phyloP scores from a whole-genome alignment of 64 coral and sea anemone species.

The Montipora capricornis region DNA sequence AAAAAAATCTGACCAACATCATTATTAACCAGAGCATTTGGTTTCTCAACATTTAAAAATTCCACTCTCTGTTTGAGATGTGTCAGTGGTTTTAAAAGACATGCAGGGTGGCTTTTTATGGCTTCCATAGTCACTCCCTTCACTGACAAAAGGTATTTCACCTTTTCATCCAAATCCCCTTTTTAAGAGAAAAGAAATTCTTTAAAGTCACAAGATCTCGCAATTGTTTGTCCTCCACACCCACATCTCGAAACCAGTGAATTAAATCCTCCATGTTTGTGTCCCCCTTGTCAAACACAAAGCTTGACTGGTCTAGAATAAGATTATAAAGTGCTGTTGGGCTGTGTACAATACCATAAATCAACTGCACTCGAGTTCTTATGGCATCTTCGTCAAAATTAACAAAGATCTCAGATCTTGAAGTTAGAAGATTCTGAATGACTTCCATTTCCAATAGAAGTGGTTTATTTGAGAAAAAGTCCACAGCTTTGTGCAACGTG shows the following conservation, averaged over 20 bases:
- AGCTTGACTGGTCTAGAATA: conserved; percentile 69
- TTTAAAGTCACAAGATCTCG: conserved; percentile 77
- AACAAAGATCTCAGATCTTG: conserved; percentile 87
- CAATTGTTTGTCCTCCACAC: conserved; percentile 86
- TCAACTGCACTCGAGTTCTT: conserved; percentile 67
- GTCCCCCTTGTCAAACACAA: conserved; percentile 81
- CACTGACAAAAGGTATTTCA: conserved; percentile 75
- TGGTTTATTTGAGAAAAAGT: conserved; percentile 87
- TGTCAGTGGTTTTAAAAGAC: conserved; percentile 68
- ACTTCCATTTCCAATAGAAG: conserved; percentile 87
- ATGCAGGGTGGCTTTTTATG: conserved; percentile 62
- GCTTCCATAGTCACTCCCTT: conserved; percentile 67
- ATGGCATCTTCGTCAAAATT: conserved; percentile 74
- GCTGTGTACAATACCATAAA: conserved; percentile 80
- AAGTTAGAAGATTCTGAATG: conserved; percentile 79
- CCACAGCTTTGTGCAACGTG: conserved; percentile 56
- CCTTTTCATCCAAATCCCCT: conserved; percentile 58
- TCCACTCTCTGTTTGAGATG: conserved; percentile 66
- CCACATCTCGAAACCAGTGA: conserved; percentile 51
- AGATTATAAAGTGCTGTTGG: conserved; percentile 86
- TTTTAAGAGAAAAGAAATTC: conserved; percentile 77
- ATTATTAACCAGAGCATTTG: conserved; percentile 41
- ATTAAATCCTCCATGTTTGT: conserved; percentile 72
- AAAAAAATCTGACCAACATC: conserved; percentile 79
- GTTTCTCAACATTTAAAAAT: conserved; percentile 75